Percentiles rank a stretch among this genome's conserved stretches.
Evolutionary conservation across 30 jellyfish, hydroid and myxozoan genomes (phyloP).

Genomic region (Aurelia aurita): DNA sequence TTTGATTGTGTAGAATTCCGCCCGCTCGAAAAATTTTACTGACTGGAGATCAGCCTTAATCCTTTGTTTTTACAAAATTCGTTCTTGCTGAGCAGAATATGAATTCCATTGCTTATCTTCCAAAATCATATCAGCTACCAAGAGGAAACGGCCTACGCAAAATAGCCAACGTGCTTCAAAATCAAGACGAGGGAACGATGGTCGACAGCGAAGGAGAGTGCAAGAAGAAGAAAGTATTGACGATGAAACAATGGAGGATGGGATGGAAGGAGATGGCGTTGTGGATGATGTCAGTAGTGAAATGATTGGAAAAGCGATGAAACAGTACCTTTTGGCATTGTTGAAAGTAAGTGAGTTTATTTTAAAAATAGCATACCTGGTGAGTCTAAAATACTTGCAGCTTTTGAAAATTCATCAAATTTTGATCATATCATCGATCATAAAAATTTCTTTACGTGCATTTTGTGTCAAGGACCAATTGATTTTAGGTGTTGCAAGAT

Average conservation of each 20-base stretch:
- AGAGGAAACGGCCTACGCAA: conserved; percentile 34
- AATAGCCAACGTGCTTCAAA: conserved; percentile 17
- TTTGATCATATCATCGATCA: too few relatives aligned
- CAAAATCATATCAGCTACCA: not conserved
- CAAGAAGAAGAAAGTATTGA: conserved; percentile 13
- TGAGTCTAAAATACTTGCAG: too few relatives aligned
- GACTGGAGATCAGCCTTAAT: too few relatives aligned
- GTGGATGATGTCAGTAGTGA: not conserved
- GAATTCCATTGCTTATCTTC: not conserved
- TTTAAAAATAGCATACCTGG: too few relatives aligned
- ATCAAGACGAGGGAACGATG: conserved; percentile 17
- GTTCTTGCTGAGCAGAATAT: not conserved
- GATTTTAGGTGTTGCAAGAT: too few relatives aligned
- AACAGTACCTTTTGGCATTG: conserved; percentile 15
- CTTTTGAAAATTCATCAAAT: too few relatives aligned
- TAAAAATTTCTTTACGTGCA: too few relatives aligned
- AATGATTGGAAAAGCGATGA: not conserved
- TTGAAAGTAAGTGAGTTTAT: conserved; percentile 5
- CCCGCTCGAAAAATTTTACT: too few relatives aligned
- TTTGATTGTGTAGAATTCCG: too few relatives aligned
- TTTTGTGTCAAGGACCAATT: too few relatives aligned
- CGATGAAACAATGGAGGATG: conserved; percentile 4
- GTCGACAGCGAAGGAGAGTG: not conserved
- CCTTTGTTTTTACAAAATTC: too few relatives aligned
- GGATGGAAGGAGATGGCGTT: not conserved